These are phyloP conservation scores for Bombycilla garrulus DNA, from an alignment of 2,113 vertebrate genomes.

Conservation along the genomic window DNA sequence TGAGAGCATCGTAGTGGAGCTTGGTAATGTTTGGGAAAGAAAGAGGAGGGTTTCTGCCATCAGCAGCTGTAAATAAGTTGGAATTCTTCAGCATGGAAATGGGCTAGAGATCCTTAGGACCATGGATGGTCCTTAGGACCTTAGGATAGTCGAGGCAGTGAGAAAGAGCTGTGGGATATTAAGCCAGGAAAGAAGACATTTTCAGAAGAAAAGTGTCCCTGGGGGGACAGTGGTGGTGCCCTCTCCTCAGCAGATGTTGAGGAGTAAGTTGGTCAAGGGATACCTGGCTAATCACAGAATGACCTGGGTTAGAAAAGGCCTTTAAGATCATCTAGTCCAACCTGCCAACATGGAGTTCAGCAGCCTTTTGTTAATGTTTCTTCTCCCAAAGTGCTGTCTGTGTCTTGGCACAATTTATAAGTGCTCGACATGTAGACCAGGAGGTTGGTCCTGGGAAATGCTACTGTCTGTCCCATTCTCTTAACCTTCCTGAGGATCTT, in stretches of 20 bases:
- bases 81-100: not conserved
- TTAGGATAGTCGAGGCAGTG: too few species aligned
- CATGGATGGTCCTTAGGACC: fast-evolving
- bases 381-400: not conserved
- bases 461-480: not conserved
- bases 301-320: not conserved
- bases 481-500: not conserved
- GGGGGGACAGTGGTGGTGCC: not conserved
- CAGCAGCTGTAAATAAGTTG: not conserved
- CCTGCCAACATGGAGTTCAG: not conserved
- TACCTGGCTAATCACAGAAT: not conserved
- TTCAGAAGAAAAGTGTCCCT: not conserved
- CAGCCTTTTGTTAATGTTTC: not conserved
- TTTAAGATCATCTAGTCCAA: not conserved
- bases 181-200: not conserved
- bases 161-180: not conserved
- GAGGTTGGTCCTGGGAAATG: not conserved
- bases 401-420: not conserved
- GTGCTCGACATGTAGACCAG: not conserved
- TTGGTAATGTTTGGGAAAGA: not conserved
- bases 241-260: not conserved
- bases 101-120: not conserved
- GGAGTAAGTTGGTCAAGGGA: not conserved
- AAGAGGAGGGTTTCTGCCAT: not conserved
- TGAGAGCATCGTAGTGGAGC: not conserved